Evolutionary conservation across 2,888 invertebrate species (phyloP), one percentile per base, ranked within the genome.

Genomic region (Cephus pulcher): DNA sequence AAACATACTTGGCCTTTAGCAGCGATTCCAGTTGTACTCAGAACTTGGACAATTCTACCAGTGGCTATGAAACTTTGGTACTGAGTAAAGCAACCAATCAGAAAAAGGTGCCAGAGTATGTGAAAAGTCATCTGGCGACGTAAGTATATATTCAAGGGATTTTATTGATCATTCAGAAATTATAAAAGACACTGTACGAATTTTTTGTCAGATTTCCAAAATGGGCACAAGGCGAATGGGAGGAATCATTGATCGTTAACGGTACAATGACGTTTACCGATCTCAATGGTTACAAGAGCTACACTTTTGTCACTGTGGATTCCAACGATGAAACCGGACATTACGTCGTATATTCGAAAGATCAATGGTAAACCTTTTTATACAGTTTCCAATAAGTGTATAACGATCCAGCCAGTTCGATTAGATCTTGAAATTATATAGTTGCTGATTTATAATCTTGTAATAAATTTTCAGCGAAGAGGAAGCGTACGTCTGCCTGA

Each of bases 141-240:
- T 91, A 76, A 89, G 91, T 89, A 80, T 9, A 68, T 70, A 76
- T 77, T 78, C 73, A 56, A 32, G 15, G 3, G 3, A 71, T 74
- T 37, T 11, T 6, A 12, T 69, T 30, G 75, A 69, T 74, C 23
- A 6, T 15, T 4, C 33, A 35, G 15, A 30, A 30, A 56, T 69
- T 68, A 79, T 70, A 71, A 11, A 37, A 11, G 40, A 37, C 35
- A 70, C 12, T 32, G 11, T 12, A 37, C n/a, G 35, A 34, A 33
- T 11, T 35, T 37, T 76, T 77, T 80, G 0, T 84, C 82, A 93
- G 93, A 80, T 95, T 94, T 88, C 95, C 95, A 1, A 92, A 93
- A 80, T 95, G 94, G 94, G 92, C 94, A 82, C 93, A 93, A 82
- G 95, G 95, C 40, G 90, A 93, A 77, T 95, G 95, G 95, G 94